Percentiles rank a stretch among this genome's conserved stretches.
These are phyloP conservation scores for Hermaeophaga mercurialis DNA, from an alignment of 2,888 invertebrate species.

Conservation along the genomic window DNA sequence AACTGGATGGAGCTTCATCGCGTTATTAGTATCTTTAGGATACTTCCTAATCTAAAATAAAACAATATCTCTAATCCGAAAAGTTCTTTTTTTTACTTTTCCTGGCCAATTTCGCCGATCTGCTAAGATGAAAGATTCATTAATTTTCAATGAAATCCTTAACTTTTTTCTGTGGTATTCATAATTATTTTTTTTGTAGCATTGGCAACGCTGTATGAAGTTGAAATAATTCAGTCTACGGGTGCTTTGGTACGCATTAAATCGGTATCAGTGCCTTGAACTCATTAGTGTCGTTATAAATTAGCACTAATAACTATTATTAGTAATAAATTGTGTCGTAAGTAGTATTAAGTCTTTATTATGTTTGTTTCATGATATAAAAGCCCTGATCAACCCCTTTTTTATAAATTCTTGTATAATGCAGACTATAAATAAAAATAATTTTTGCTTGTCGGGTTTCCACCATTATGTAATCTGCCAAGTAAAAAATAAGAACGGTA, in stretches of 20 bases:
- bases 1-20: no score
- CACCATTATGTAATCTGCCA: not conserved
- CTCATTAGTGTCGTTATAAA: slow-evolving; percentile 47
- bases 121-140: no score
- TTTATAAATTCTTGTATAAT: not conserved
- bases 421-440: not conserved
- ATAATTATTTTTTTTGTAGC: no score
- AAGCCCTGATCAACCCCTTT: not conserved
- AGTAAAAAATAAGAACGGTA: no score
- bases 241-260: slow-evolving; percentile 33
- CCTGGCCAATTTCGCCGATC: no score
- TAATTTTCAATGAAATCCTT: no score
- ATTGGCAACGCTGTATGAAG: slow-evolving; percentile 11
- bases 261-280: slow-evolving; percentile 44
- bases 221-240: slow-evolving; percentile 38
- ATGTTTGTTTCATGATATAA: slow-evolving; percentile 32
- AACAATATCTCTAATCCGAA: no score
- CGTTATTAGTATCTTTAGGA: no score
- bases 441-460: not conserved
- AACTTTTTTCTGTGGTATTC: no score
- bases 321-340: slow-evolving; percentile 44
- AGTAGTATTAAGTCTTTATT: slow-evolving; percentile 39
- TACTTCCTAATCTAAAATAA: no score
- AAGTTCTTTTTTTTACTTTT: no score
- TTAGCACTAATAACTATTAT: slow-evolving; percentile 46